Base-by-base conservation (phyloP, 2,797 vertebrate species). In the Pseudocheirus occidentalis region DNA sequence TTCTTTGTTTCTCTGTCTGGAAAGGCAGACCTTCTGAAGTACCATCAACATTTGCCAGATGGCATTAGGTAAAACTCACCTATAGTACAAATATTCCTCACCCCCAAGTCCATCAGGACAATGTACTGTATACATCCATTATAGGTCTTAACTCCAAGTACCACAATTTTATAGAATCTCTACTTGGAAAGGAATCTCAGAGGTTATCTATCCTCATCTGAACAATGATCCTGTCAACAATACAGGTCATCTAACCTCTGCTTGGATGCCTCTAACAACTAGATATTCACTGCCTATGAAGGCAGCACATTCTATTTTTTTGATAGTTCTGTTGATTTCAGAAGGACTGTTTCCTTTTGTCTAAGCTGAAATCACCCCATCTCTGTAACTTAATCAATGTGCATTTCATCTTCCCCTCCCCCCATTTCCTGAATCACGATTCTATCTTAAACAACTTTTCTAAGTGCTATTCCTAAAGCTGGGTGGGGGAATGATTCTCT, bases 391-490 rank as follows among this genome's bases (percentile, higher is more conserved):
- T 95, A 89, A 91, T 52, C 92, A 87, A 94, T 94, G 92, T 96
- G 96, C 90, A 89, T 92, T 56, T 96, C 58, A 90, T 93, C 92
- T 95, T 21, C 93, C 92, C 92, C 40, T 66, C 90, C 93, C 93
- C 62, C 62, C 87, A 95, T 91, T 95, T 93, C 95, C 91, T 46
- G 28, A n/a, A 31, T 95, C 87, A 94, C 96, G 91, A 97, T 97
- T 97, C 93, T 94, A 52, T 92, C 57, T 93, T 24, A 29, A 50
- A 92, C 95, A 96, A 95, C 53, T 62, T 27, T 40, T 96, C 95
- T 92, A 57, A 55, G 92, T 90, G 28, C 92, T 91, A 13, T 50
- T 62, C 34, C 0, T 10, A 89, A 87, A 52, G 93, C 90, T 93
- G 93, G 46, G 66, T 46, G 73, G 91, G 92, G 46, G 24, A 92